Percentiles rank a stretch among this genome's conserved stretches.
Evolutionary conservation across 2,888 invertebrate genomes (phyloP).

Genomic region (Parnassius glacialis): DNA sequence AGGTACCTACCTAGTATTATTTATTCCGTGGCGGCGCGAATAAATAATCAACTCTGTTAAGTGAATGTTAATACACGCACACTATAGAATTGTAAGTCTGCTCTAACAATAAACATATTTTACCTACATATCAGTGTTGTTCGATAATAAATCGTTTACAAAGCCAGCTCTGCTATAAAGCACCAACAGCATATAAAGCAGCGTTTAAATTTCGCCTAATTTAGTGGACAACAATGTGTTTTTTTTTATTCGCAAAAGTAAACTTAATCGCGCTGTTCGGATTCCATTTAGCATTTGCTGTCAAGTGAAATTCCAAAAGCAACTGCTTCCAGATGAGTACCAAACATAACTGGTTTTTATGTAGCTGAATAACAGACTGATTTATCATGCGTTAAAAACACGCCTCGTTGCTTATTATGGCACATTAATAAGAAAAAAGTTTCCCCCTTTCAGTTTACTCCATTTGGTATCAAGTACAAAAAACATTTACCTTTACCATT

Average conservation of each 20-base stretch:
- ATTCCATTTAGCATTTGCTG: not conserved
- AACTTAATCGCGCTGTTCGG: too few species aligned
- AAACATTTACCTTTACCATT: too few species aligned
- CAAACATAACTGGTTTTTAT: slow-evolving; percentile 36
- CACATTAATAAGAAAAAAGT: too few species aligned
- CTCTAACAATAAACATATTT: not conserved
- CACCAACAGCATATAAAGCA: not conserved
- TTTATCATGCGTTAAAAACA: slow-evolving; percentile 22
- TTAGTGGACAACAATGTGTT: too few species aligned
- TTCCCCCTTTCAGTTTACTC: too few species aligned
- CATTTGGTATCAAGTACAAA: too few species aligned
- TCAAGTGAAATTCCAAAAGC: slow-evolving; percentile 15
- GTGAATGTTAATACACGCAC: not conserved
- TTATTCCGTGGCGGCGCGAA: not conserved
- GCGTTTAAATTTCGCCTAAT: too few species aligned
- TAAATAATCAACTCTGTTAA: not conserved
- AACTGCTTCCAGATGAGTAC: slow-evolving; percentile 26
- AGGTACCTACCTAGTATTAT: too few species aligned
- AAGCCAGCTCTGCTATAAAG: not conserved
- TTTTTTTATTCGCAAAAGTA: too few species aligned
- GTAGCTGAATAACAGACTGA: slow-evolving; percentile 18
- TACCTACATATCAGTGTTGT: not conserved
- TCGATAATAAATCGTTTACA: slow-evolving; percentile 5
- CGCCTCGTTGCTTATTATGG: not conserved
- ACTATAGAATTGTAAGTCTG: not conserved